A percentile compares a stretch with the other conserved stretches of the same genome.
These are phyloP conservation scores for Drosophila nikananu DNA, from an alignment of 1,140 invertebrate genomes.

Conservation along the genomic window DNA sequence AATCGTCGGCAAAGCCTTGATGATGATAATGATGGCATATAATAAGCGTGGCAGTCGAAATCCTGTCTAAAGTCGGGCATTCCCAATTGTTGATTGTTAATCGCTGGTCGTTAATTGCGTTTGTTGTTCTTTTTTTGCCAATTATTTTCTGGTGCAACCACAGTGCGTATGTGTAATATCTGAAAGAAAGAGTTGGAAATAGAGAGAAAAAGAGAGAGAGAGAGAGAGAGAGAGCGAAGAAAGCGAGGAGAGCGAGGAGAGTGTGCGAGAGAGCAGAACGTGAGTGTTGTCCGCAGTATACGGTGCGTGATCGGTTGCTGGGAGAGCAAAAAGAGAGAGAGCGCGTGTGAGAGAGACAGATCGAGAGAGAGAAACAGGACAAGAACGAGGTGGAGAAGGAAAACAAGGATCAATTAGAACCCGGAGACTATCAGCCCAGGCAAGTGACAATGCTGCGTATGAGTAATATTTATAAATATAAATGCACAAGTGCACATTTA, in stretches of 20 bases:
- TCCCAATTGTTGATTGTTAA: slow-evolving; percentile 18
- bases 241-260: slow-evolving; percentile 9
- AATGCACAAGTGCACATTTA: background rate
- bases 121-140: slow-evolving; percentile 51
- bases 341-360: slow-evolving; percentile 21
- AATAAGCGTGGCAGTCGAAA: slow-evolving; percentile 29
- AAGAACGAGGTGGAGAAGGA: background rate
- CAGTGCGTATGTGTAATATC: slow-evolving; percentile 74
- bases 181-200: slow-evolving; percentile 14
- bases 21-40: slow-evolving; percentile 19
- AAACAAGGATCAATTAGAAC: slow-evolving; percentile 7
- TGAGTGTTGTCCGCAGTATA: background rate
- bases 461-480: slow-evolving; percentile 41
- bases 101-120: slow-evolving; percentile 7
- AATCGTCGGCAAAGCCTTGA: slow-evolving; percentile 32
- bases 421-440: slow-evolving; percentile 30
- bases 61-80: slow-evolving; percentile 26
- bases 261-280: slow-evolving; percentile 15
- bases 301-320: slow-evolving; percentile 9
- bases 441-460: slow-evolving; percentile 69
- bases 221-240: background rate
- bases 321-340: slow-evolving; percentile 1
- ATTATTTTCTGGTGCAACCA: slow-evolving; percentile 71
- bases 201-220: background rate
- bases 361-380: slow-evolving; percentile 1